Conservation (phyloP, 2,113 vertebrate species). For the Callocephalon fimbriatum region DNA sequence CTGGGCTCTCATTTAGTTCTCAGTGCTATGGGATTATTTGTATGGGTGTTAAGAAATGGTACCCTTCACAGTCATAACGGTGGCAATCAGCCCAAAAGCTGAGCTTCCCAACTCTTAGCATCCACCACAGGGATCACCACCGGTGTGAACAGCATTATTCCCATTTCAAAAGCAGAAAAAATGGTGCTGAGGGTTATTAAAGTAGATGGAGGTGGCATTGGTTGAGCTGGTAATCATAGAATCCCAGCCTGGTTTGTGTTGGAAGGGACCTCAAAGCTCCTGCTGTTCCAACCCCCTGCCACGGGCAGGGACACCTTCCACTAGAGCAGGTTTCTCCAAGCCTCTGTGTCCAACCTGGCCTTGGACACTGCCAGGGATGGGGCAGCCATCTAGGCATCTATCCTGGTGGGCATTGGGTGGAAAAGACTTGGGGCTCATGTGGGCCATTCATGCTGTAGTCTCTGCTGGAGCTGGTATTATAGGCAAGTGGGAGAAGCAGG, state of each 20-base stretch:
- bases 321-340: background rate
- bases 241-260: background rate
- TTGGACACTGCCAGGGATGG: background rate
- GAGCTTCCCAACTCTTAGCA: background rate
- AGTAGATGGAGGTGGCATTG: fast-evolving
- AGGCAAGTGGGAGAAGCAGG: background rate
- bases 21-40: background rate
- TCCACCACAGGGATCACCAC: background rate
- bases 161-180: background rate
- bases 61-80: background rate
- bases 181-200: background rate
- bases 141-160: fast-evolving
- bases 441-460: fast-evolving
- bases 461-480: fast-evolving
- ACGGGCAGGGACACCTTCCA: background rate
- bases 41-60: background rate
- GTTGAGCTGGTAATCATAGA: background rate
- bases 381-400: background rate
- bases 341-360: background rate
- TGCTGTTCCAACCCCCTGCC: background rate
- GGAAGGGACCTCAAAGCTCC: background rate
- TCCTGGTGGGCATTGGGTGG: fast-evolving
- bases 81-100: background rate
- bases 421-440: fast-evolving
- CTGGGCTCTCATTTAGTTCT: background rate